Percentiles rank a stretch among this genome's conserved stretches.
phyloP scores from a whole-genome alignment of 1,140 invertebrate species.

The Heliconius hermathena region DNA sequence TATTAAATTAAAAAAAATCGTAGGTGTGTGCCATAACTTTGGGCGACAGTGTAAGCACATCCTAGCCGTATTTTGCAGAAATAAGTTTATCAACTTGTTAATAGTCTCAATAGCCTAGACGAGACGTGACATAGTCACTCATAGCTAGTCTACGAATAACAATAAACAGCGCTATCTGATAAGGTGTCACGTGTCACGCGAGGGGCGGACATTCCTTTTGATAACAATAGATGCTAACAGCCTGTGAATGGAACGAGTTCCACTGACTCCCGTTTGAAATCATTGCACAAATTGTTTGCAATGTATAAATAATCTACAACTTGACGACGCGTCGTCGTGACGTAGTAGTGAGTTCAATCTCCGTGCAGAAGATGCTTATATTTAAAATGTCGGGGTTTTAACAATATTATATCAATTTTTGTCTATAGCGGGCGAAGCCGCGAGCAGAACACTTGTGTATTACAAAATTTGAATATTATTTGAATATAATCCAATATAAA shows the following conservation, averaged over 20 bases:
- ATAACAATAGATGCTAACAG: conserved; percentile 11
- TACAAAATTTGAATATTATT: no score
- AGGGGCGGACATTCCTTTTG: conserved; percentile 26
- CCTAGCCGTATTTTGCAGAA: no score
- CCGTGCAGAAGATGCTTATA: no score
- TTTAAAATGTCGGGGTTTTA: no score
- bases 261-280: not conserved
- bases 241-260: not conserved
- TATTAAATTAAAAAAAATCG: no score
- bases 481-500: not conserved
- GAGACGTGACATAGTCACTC: not conserved
- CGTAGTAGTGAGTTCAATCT: not conserved
- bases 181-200: conserved; percentile 22
- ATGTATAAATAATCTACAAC: not conserved
- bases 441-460: no score
- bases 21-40: no score
- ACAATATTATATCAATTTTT: no score
- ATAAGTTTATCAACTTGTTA: not conserved
- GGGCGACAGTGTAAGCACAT: no score
- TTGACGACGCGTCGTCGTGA: not conserved
- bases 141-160: not conserved
- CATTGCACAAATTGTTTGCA: not conserved
- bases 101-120: not conserved
- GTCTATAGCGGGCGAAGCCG: no score
- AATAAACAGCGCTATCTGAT: conserved; percentile 23